A percentile compares a stretch with the other conserved stretches of the same genome.
Evolutionary conservation across 2,888 invertebrate species (phyloP).

Genomic region (Cantharis nigra): DNA sequence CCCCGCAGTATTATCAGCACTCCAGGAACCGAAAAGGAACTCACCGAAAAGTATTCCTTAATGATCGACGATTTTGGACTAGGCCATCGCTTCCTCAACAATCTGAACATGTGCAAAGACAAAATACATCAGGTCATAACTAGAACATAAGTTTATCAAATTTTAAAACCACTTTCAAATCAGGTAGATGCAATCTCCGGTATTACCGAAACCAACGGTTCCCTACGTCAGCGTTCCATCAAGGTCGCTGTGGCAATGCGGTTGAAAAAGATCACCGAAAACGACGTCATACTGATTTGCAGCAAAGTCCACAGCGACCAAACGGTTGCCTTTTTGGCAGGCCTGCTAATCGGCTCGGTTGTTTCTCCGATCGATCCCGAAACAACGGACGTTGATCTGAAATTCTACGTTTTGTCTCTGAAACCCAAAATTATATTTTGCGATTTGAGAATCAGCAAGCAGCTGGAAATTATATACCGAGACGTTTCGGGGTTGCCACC

Average conservation of each 20-base stretch:
- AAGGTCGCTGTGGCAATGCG: constrained; percentile 44
- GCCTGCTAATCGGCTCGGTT: constrained; percentile 45
- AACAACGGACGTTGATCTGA: constrained; percentile 38
- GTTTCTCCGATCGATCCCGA: constrained; percentile 46
- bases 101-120: constrained; percentile 37
- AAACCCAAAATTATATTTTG: constrained; percentile 49
- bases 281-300: constrained; percentile 45
- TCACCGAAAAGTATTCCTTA: neutral
- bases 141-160: neutral
- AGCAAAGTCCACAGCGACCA: constrained; percentile 46
- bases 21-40: neutral
- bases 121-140: constrained; percentile 45
- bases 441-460: constrained; percentile 42
- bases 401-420: constrained; percentile 37
- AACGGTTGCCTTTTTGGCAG: constrained; percentile 45
- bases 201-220: constrained; percentile 46
- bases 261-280: constrained; percentile 35
- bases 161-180: constrained; percentile 4
- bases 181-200: constrained; percentile 46
- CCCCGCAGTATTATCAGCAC: neutral
- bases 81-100: constrained; percentile 41
- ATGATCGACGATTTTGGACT: constrained; percentile 36
- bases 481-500: constrained; percentile 6
- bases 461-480: constrained; percentile 38
- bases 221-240: constrained; percentile 42